Percentiles rank a stretch among this genome's conserved stretches.
Evolutionary conservation across 2,888 invertebrate species (phyloP).

Genomic region (Sminthurides aquaticus): DNA sequence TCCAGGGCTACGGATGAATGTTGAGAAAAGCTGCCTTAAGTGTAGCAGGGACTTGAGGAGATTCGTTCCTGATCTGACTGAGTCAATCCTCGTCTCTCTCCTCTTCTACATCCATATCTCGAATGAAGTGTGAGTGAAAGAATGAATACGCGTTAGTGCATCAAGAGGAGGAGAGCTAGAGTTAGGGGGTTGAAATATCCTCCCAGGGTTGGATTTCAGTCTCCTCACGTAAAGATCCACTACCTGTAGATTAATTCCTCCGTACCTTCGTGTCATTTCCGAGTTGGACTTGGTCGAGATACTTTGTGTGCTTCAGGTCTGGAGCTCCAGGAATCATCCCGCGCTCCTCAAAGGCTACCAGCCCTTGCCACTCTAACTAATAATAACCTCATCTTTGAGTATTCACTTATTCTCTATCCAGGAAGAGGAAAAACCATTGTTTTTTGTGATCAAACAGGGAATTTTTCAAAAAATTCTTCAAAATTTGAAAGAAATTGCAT

Average conservation of each 20-base stretch:
- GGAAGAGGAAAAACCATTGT: too few species aligned
- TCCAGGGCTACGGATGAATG: too few species aligned
- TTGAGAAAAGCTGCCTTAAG: too few species aligned
- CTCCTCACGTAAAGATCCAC: constrained; percentile 29
- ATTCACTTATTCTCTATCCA: too few species aligned
- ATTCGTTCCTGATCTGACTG: too few species aligned
- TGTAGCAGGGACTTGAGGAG: too few species aligned
- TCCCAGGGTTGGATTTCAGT: constrained; percentile 16
- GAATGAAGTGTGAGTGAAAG: neutral
- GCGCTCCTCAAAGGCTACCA: neutral
- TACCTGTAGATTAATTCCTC: constrained; percentile 43
- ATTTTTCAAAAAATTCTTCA: too few species aligned
- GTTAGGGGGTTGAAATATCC: neutral
- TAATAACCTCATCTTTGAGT: too few species aligned
- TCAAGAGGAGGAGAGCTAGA: neutral
- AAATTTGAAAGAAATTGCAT: too few species aligned
- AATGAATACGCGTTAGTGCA: neutral
- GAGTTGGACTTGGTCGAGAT: constrained; percentile 42
- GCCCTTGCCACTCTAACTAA: too few species aligned
- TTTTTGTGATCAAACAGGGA: too few species aligned
- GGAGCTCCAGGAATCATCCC: neutral
- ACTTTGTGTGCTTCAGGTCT: constrained; percentile 26
- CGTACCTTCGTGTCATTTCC: constrained; percentile 42
- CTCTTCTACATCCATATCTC: neutral
- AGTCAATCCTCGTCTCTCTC: too few species aligned